Evolutionary conservation across 2,113 vertebrate species (phyloP).

Genomic region (Proteles cristata): DNA sequence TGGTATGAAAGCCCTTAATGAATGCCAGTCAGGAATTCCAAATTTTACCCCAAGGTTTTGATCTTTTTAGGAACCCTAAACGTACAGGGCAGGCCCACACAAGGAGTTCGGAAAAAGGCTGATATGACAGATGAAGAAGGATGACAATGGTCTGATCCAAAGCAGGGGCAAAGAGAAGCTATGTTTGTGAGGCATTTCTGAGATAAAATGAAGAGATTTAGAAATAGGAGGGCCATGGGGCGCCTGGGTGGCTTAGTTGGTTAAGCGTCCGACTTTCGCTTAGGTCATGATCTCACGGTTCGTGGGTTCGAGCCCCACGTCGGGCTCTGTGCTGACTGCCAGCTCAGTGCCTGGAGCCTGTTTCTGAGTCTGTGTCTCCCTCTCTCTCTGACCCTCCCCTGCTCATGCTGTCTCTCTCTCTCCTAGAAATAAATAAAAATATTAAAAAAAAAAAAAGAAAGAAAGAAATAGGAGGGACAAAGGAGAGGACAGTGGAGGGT

Average conservation of each 20-base stretch:
- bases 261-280: too few relatives aligned
- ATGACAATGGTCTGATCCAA: fast-evolving
- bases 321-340: too few relatives aligned
- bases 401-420: too few relatives aligned
- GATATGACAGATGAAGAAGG: background rate
- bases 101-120: background rate
- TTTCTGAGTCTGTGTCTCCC: too few relatives aligned
- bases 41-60: background rate
- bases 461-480: background rate
- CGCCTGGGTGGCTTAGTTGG: too few relatives aligned
- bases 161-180: background rate
- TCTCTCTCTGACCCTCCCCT: too few relatives aligned
- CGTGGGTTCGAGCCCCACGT: too few relatives aligned
- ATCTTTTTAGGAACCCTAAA: background rate
- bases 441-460: too few relatives aligned
- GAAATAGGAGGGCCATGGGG: background rate
- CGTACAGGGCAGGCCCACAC: background rate
- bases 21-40: fast-evolving
- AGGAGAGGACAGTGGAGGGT: background rate
- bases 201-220: background rate
- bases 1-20: fast-evolving
- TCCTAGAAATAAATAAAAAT: too few relatives aligned
- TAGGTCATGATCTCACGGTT: too few relatives aligned
- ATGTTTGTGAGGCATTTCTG: background rate
- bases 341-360: too few relatives aligned